Conservation (phyloP, 2,888 invertebrate genomes). For the Apotomis turbidana region DNA sequence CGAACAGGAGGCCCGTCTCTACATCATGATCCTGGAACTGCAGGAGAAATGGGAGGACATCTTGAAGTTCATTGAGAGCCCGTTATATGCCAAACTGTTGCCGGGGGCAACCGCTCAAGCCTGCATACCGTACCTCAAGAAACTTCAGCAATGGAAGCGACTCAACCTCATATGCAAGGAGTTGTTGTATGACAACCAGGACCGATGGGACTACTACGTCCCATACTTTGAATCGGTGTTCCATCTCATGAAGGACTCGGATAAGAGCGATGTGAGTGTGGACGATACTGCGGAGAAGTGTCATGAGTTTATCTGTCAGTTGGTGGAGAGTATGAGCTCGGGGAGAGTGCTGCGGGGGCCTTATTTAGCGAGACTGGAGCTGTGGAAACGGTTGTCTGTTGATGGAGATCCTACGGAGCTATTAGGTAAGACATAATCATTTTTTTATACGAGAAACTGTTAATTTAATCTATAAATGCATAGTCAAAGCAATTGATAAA, state of each 20-base stretch:
- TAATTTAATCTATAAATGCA: too few species aligned
- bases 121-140: constrained; percentile 89
- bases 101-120: constrained; percentile 88
- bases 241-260: constrained; percentile 79
- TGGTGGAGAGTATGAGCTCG: constrained; percentile 77
- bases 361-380: constrained; percentile 91
- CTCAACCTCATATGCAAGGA: constrained; percentile 89
- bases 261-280: constrained; percentile 55
- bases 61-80: constrained; percentile 90
- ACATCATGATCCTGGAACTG: constrained; percentile 91
- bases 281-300: constrained; percentile 78
- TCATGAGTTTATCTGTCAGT: constrained; percentile 74
- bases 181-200: constrained; percentile 88
- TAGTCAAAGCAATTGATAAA: too few species aligned
- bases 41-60: constrained; percentile 93
- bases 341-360: constrained; percentile 88
- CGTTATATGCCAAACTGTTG: constrained; percentile 87
- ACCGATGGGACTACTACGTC: constrained; percentile 89
- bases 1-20: constrained; percentile 96
- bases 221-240: constrained; percentile 89
- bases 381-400: constrained; percentile 85
- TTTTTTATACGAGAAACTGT: too few species aligned
- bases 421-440: constrained; percentile 59
- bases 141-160: constrained; percentile 89
- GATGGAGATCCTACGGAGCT: constrained; percentile 80